A percentile compares a stretch with the other conserved stretches of the same genome.
Evolutionary conservation across 2,888 invertebrate genomes (phyloP).

Genomic region (Ormyrus pomaceus): DNA sequence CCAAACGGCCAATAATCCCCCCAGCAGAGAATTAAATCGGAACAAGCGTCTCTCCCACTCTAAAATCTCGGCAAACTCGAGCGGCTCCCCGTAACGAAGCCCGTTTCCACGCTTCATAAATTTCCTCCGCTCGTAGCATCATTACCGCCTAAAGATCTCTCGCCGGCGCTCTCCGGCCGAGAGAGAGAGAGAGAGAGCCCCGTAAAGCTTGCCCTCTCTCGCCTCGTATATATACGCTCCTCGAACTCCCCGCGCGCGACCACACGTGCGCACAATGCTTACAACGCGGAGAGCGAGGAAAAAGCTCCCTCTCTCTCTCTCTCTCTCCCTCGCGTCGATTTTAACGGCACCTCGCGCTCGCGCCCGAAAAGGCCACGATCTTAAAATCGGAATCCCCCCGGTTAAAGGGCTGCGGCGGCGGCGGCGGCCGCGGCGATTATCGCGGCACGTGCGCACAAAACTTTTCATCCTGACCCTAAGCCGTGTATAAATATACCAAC

Average conservation of each 20-base stretch:
- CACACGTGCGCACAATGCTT: conserved; percentile 26
- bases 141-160: no score
- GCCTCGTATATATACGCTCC: no score
- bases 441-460: conserved; percentile 29
- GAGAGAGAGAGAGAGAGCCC: background rate
- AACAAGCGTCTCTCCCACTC: no score
- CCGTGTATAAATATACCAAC: background rate
- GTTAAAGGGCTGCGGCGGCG: background rate
- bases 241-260: conserved; percentile 23
- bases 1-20: no score
- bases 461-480: conserved; percentile 34
- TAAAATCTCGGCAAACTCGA: no score
- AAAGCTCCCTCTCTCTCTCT: no score
- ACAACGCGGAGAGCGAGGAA: background rate
- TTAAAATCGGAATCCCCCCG: conserved; percentile 40
- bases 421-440: conserved; percentile 41
- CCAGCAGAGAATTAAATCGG: no score
- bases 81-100: background rate
- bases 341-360: conserved; percentile 4
- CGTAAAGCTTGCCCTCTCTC: no score
- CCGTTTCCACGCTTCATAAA: background rate
- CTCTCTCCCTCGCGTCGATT: conserved; percentile 12
- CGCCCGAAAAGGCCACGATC: conserved; percentile 42
- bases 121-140: background rate
- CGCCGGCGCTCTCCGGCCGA: background rate